Conservation (phyloP, 2,113 vertebrate genomes). For the Gopherus evgoodei region DNA sequence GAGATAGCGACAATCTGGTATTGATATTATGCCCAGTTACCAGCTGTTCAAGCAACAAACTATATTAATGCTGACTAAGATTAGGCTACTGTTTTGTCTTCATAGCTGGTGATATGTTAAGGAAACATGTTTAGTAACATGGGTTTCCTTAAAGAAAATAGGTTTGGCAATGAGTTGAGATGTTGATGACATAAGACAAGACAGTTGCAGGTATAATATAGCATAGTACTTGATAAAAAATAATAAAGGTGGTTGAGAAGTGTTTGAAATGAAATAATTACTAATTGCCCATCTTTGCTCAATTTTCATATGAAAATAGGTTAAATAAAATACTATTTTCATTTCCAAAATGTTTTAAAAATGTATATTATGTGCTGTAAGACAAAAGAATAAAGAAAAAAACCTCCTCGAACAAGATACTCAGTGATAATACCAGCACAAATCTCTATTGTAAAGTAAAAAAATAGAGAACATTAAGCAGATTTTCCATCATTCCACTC, state of each 20-base stretch:
- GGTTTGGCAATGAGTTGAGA: background rate
- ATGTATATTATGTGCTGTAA: background rate
- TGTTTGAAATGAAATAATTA: background rate
- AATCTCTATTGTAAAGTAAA: background rate
- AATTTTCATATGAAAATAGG: background rate
- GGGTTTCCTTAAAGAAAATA: background rate
- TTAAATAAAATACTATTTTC: background rate
- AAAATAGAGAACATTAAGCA: no score
- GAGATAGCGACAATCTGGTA: background rate
- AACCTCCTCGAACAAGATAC: background rate
- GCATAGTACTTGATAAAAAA: background rate
- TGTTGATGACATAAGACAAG: background rate
- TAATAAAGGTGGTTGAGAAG: background rate
- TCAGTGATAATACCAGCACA: background rate
- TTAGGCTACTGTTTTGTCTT: background rate
- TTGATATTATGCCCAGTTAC: background rate
- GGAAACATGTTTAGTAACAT: background rate
- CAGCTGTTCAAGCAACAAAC: background rate
- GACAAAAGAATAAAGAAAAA: background rate
- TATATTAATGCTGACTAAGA: background rate
- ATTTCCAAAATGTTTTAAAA: background rate
- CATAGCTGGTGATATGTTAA: background rate
- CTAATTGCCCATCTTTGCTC: background rate
- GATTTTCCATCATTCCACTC: background rate
- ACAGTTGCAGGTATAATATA: background rate